Evolutionary conservation across 1,140 invertebrate species (phyloP).

Genomic region (Heliconius melpomene): DNA sequence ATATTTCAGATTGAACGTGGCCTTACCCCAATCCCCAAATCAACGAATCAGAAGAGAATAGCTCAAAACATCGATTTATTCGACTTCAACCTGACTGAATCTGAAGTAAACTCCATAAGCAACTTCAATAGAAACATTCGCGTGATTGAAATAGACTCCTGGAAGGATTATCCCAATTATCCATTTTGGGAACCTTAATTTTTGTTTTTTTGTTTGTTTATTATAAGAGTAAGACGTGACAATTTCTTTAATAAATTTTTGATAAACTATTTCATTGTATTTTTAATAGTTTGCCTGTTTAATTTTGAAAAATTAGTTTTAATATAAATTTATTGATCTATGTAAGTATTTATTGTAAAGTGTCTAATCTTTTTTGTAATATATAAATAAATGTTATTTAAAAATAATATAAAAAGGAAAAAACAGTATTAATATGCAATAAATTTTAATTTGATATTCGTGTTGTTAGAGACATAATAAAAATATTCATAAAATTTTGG

Average conservation of each 20-base stretch:
- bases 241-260: not conserved
- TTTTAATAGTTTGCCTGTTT: not conserved
- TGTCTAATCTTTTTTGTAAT: too few species aligned
- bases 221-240: not conserved
- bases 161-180: constrained; percentile 83
- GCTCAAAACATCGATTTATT: constrained; percentile 88
- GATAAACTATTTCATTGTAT: not conserved
- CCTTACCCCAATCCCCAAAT: constrained; percentile 88
- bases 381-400: too few species aligned
- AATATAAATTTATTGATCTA: too few species aligned
- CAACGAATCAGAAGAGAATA: constrained; percentile 85
- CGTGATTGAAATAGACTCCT: constrained; percentile 77
- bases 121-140: constrained; percentile 83
- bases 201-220: too few species aligned
- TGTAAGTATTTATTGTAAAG: too few species aligned
- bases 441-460: too few species aligned
- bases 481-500: too few species aligned
- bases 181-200: constrained; percentile 74
- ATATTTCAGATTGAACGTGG: constrained; percentile 83
- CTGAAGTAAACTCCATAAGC: constrained; percentile 84
- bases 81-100: constrained; percentile 85
- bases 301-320: too few species aligned
- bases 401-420: too few species aligned
- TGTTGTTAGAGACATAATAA: too few species aligned
- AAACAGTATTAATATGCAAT: too few species aligned